These are phyloP conservation scores for Chloroceryle aenea DNA, from an alignment of 2,113 vertebrate species.

Conservation along the genomic window DNA sequence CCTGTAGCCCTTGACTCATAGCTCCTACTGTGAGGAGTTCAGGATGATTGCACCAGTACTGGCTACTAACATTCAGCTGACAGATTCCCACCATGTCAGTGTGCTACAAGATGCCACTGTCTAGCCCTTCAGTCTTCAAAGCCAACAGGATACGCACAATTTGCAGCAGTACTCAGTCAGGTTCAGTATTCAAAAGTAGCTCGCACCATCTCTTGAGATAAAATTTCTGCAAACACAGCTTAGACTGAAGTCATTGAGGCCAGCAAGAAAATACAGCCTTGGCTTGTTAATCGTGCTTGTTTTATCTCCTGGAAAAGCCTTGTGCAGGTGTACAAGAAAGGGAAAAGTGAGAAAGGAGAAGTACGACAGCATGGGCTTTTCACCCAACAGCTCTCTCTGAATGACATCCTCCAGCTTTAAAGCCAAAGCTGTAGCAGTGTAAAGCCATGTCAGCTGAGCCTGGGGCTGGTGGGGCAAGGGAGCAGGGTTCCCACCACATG, in stretches of 20 bases:
- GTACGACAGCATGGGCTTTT: fast-evolving
- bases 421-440: background rate
- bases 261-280: background rate
- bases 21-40: fast-evolving
- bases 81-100: background rate
- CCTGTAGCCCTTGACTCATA: background rate
- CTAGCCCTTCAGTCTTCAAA: background rate
- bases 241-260: background rate
- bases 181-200: background rate
- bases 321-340: background rate
- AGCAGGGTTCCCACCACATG: fast-evolving
- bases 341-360: background rate
- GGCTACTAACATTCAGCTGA: background rate
- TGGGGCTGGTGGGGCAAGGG: fast-evolving
- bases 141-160: fast-evolving
- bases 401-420: background rate
- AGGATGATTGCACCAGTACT: background rate
- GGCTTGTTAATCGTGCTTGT: background rate
- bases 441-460: fast-evolving
- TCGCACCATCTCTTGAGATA: fast-evolving
- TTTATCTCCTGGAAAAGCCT: background rate
- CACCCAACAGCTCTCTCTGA: background rate
- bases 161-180: too few species aligned
- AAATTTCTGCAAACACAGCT: background rate
- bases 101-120: background rate